Conservation (phyloP, 1,140 invertebrate species). For the Pachypeltis micranthus region DNA sequence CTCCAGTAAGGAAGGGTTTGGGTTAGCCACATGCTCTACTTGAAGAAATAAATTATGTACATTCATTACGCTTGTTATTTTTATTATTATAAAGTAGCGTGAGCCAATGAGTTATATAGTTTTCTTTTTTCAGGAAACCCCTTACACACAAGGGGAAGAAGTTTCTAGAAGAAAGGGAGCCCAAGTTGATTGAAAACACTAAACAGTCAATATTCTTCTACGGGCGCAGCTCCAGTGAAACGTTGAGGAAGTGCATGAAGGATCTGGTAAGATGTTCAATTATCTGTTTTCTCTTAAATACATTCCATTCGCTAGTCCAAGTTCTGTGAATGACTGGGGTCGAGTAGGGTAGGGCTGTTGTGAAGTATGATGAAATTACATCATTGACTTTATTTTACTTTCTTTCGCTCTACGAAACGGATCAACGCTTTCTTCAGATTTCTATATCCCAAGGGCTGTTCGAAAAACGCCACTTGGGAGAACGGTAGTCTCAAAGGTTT, state of each 20-base stretch:
- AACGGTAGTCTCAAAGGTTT: no score
- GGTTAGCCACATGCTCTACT: no score
- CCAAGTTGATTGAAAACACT: slow-evolving; percentile 78
- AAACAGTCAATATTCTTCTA: slow-evolving; percentile 77
- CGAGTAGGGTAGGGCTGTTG: not conserved
- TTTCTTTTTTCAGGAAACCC: slow-evolving; percentile 57
- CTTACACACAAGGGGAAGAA: slow-evolving; percentile 81
- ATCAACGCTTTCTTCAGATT: no score
- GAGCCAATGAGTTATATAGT: not conserved
- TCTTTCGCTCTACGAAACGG: no score
- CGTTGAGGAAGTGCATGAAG: slow-evolving; percentile 63
- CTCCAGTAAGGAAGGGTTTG: no score
- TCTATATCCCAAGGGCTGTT: no score
- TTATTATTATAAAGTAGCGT: not conserved
- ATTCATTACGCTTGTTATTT: not conserved
- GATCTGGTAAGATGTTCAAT: slow-evolving; percentile 53
- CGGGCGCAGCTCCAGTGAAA: slow-evolving; percentile 70
- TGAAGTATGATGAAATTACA: not conserved
- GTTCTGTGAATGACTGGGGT: not conserved
- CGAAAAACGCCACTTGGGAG: no score
- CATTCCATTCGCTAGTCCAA: not conserved
- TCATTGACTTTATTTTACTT: no score
- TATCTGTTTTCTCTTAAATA: not conserved
- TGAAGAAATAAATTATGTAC: not conserved
- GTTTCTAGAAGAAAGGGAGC: slow-evolving; percentile 63